phyloP scores from a whole-genome alignment of 2,888 invertebrate species.

The Sarcophaga subvicina region DNA sequence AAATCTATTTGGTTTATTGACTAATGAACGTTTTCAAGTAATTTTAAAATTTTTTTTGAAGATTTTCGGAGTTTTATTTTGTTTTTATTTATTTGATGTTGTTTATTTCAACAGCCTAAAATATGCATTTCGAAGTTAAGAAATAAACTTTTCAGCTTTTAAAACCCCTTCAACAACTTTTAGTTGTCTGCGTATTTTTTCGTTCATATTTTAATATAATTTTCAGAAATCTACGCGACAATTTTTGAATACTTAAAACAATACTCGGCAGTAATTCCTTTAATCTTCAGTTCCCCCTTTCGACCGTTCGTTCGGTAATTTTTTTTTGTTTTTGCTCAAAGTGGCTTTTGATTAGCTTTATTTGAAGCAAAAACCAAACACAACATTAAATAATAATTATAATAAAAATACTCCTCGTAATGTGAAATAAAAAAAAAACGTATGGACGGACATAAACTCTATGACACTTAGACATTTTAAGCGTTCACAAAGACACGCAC shows the following conservation, averaged over 20 bases:
- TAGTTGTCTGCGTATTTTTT: slow-evolving; percentile 48
- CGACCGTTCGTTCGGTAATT: neutral
- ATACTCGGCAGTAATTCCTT: slow-evolving; percentile 2
- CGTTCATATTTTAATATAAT: slow-evolving; percentile 48
- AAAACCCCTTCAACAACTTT: slow-evolving; percentile 56
- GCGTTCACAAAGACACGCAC: neutral
- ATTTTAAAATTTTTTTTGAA: too few species aligned
- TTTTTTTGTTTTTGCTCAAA: slow-evolving; percentile 43
- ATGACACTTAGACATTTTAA: slow-evolving; percentile 49
- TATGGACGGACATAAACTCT: neutral
- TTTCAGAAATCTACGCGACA: slow-evolving; percentile 57
- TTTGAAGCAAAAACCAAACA: slow-evolving; percentile 61
- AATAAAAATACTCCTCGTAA: slow-evolving; percentile 8
- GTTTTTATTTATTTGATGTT: neutral
- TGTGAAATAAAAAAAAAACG: neutral
- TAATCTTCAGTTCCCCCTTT: neutral
- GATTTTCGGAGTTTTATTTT: neutral
- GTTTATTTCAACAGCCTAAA: slow-evolving; percentile 29
- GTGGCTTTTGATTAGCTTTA: slow-evolving; percentile 68
- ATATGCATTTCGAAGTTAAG: slow-evolving; percentile 58
- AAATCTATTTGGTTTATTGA: too few species aligned
- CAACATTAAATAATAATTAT: slow-evolving; percentile 63
- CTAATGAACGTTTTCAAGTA: too few species aligned
- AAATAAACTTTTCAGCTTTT: slow-evolving; percentile 60
- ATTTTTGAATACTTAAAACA: slow-evolving; percentile 39